A percentile compares a stretch with the other conserved stretches of the same genome.
Conservation (phyloP, 2,113 vertebrate genomes). For the Haliaeetus leucogaster region DNA sequence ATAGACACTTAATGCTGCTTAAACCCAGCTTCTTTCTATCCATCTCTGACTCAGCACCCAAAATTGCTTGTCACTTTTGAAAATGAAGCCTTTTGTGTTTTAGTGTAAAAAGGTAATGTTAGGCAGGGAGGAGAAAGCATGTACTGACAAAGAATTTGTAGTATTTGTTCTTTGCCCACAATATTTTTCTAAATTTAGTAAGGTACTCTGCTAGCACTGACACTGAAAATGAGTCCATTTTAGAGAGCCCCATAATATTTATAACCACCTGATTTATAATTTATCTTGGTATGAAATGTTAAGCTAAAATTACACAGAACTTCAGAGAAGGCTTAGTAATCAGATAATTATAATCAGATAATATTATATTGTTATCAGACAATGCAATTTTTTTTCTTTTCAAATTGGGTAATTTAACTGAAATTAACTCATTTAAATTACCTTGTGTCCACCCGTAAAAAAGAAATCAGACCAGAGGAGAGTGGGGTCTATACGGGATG, state of each 20-base stretch:
- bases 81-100: neutral
- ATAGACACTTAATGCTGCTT: neutral
- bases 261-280: neutral
- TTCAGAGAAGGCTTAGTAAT: neutral
- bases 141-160: neutral
- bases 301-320: neutral
- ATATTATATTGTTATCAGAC: neutral
- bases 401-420: neutral
- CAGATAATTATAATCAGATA: neutral
- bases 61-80: neutral
- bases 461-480: neutral
- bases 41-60: neutral
- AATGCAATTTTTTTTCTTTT: neutral
- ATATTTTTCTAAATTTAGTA: slow-evolving; percentile 2
- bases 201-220: neutral
- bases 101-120: neutral
- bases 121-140: neutral
- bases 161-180: slow-evolving; percentile 8
- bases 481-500: neutral
- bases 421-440: neutral
- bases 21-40: neutral
- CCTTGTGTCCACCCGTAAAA: neutral
- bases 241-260: neutral
- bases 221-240: neutral
- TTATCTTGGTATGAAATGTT: neutral